Base-by-base conservation (phyloP, 2,113 vertebrate genomes). In the Pheucticus melanocephalus region DNA sequence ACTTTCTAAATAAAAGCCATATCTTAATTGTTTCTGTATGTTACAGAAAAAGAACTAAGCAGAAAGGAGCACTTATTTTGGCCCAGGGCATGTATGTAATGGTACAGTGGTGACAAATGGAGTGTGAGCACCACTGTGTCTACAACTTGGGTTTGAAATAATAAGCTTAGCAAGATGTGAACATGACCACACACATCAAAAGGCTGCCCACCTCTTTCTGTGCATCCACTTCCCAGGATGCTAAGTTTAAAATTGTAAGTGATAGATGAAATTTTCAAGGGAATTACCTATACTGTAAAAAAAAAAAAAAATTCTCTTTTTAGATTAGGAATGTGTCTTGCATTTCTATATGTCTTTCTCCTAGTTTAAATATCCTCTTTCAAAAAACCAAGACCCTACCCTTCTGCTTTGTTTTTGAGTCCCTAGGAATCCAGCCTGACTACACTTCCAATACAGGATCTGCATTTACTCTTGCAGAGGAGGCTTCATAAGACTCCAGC, bases 151-250 rank as follows among this genome's bases (percentile, higher is more conserved):
- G 42, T 73, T 76, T 90, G 47, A 90, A 85, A 71, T 64, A 80
- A 31, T 73, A 37, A 90, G 61, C 51, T 73, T 86, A 90, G 59
- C 47, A 90, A 73, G 70, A 90, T 51, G 54, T 86, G 68, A 90
- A 59, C 35, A 51, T 75, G 90, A 81, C 75, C 90, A 89, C 87
- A 77, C 68, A 83, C 50, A 80, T 86, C 71, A 92, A 90, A 92
- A 88, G 13, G 68, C 40, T 88, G 30, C 14, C 28, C 5, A 4
- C 11, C 31, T 84, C 59, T 63, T 89, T 75, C 65, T 81, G 31
- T 90, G 20, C 56, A 65, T 84, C n/a, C 17, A 31, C 18, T 82
- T 87, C 25, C 20, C 31, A 63, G 63, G 19, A 44, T 69, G 35
- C 10, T 31, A 77, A 91, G 33, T 59, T 69, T 90, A 70, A 85